phyloP scores from a whole-genome alignment of 2,113 vertebrate species.

The Pluvialis apricaria region DNA sequence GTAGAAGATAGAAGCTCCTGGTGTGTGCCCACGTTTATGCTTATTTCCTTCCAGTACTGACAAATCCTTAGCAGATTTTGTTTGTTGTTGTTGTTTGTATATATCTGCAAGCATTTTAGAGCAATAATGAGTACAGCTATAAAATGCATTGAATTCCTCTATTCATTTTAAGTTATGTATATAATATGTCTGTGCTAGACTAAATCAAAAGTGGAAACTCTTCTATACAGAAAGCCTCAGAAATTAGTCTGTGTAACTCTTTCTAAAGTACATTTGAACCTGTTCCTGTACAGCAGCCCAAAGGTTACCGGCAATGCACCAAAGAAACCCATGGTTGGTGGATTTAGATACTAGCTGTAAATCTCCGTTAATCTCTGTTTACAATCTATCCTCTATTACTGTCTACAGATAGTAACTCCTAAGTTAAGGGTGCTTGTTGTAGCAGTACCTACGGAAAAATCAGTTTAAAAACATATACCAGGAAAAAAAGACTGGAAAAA shows the following conservation, averaged over 20 bases:
- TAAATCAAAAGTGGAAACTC: background rate
- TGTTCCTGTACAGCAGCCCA: background rate
- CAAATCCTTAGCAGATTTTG: background rate
- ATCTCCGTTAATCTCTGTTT: constrained; percentile 44
- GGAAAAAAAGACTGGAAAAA: background rate
- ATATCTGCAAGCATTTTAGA: background rate
- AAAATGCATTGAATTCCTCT: background rate
- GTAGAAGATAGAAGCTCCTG: background rate
- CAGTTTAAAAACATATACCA: background rate
- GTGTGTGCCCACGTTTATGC: background rate
- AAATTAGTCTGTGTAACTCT: background rate
- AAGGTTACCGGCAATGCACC: background rate
- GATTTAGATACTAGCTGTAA: constrained; percentile 37
- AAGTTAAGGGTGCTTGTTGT: background rate
- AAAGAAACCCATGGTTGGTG: background rate
- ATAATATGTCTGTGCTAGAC: background rate
- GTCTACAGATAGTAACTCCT: background rate
- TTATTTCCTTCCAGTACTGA: background rate
- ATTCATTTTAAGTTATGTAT: background rate
- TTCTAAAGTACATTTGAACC: background rate
- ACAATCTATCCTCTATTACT: background rate
- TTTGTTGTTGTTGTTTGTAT: background rate
- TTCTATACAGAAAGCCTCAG: background rate
- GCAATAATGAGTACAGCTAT: background rate
- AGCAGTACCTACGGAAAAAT: background rate